These are phyloP conservation scores for Chymomyza caudatula DNA, from an alignment of 2,888 invertebrate species.

Conservation along the genomic window DNA sequence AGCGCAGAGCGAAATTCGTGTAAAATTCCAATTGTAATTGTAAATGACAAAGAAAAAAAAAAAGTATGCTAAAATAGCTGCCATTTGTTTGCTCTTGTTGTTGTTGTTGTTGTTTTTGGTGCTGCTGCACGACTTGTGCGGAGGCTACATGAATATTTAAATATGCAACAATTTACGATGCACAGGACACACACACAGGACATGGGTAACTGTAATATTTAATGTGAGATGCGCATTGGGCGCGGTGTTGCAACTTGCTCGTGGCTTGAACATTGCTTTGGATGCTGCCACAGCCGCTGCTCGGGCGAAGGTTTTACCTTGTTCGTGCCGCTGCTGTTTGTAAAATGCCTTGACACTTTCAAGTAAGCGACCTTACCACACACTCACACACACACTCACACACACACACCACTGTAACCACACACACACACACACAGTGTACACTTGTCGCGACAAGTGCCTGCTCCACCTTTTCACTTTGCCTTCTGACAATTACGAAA, in stretches of 20 bases:
- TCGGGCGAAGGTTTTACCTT: constrained; percentile 62
- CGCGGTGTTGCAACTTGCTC: constrained; percentile 55
- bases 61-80: constrained; percentile 27
- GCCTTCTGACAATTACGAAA: constrained; percentile 64
- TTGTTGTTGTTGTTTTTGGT: background rate
- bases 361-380: constrained; percentile 65
- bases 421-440: constrained; percentile 6
- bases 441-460: constrained; percentile 53
- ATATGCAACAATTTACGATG: constrained; percentile 67
- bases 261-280: constrained; percentile 5
- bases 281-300: constrained; percentile 17
- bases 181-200: constrained; percentile 22
- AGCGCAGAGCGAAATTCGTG: constrained; percentile 50
- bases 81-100: background rate
- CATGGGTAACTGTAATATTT: constrained; percentile 46
- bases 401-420: background rate
- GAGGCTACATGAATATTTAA: constrained; percentile 43
- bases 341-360: constrained; percentile 70
- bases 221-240: constrained; percentile 67
- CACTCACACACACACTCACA: constrained; percentile 20
- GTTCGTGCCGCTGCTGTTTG: constrained; percentile 54
- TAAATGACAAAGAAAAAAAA: constrained; percentile 28
- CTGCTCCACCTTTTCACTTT: background rate
- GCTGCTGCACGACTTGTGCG: background rate
- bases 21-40: constrained; percentile 49